A percentile compares a stretch with the other conserved stretches of the same genome.
Conservation (phyloP, 2,888 invertebrate species). For the Drosophila anomalata region DNA sequence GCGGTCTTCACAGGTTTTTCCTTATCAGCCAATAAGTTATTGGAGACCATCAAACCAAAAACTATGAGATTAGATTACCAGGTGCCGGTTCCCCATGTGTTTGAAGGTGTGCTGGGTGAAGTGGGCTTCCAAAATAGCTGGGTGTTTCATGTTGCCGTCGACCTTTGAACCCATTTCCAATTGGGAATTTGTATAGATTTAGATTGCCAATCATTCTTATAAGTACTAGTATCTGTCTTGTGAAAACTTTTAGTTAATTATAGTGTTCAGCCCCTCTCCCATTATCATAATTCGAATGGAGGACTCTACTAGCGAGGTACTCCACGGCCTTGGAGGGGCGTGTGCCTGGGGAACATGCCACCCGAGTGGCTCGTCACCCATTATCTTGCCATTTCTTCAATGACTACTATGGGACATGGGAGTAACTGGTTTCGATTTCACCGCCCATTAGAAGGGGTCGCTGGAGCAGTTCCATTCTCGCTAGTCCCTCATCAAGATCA, state of each 20-base stretch:
- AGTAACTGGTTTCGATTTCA: conserved; percentile 19
- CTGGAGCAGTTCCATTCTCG: conserved; percentile 14
- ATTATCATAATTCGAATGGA: conserved; percentile 1
- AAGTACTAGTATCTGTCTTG: too few species aligned
- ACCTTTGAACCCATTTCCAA: conserved; percentile 52
- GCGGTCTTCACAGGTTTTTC: background rate
- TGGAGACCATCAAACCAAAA: conserved; percentile 29
- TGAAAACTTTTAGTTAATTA: background rate
- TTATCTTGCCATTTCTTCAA: conserved; percentile 29
- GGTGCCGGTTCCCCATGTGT: conserved; percentile 14
- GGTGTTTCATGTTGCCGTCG: conserved; percentile 49
- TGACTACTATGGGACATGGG: conserved; percentile 21
- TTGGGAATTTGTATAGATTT: conserved; percentile 4
- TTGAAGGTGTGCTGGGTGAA: conserved; percentile 20
- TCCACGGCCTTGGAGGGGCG: conserved; percentile 12
- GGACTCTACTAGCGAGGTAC: background rate
- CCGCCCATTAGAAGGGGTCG: conserved; percentile 1
- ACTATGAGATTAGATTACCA: conserved; percentile 59
- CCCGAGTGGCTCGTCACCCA: conserved; percentile 22
- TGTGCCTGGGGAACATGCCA: conserved; percentile 31
- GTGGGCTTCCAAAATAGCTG: conserved; percentile 50
- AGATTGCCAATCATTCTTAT: too few species aligned
- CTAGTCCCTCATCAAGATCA: conserved; percentile 9
- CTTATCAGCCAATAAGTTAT: conserved; percentile 30
- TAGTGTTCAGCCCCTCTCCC: background rate